These are phyloP conservation scores for Microhierax caerulescens DNA, from an alignment of 2,797 vertebrate species.

Conservation along the genomic window DNA sequence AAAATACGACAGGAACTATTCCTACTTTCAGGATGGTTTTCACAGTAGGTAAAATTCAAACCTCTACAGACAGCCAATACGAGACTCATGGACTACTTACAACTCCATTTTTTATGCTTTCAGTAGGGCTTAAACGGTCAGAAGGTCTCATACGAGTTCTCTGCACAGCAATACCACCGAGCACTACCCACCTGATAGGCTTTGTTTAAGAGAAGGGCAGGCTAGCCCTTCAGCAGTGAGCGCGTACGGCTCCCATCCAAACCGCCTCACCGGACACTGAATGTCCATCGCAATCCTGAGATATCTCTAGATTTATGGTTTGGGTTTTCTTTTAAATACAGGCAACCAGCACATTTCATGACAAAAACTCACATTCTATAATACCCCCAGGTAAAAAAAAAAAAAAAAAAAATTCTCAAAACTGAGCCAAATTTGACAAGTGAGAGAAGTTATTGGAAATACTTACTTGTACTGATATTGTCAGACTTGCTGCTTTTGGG, in stretches of 20 bases:
- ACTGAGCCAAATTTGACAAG: not conserved
- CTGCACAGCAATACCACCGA: not conserved
- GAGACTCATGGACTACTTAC: not conserved
- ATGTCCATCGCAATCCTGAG: not conserved
- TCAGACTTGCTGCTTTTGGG: conserved; percentile 98
- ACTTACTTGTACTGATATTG: conserved; percentile 93
- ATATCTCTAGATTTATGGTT: not conserved
- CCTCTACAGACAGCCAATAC: not conserved
- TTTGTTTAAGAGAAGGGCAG: not conserved
- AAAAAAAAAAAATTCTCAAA: not conserved
- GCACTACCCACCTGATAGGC: not conserved
- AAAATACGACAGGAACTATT: not conserved
- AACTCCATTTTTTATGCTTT: conserved; percentile 16
- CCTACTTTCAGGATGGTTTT: not conserved
- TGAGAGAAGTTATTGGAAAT: not conserved
- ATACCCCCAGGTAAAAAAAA: not conserved
- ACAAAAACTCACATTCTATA: not conserved
- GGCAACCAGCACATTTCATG: not conserved
- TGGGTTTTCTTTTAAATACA: fast-evolving
- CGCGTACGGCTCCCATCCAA: not conserved
- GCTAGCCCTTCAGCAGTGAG: not conserved
- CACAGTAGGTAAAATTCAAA: not conserved
- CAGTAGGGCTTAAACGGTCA: not conserved
- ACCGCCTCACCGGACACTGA: not conserved
- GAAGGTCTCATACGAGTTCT: not conserved